Conservation (phyloP, 2,888 invertebrate genomes). For the Drosophila hamatofila region DNA sequence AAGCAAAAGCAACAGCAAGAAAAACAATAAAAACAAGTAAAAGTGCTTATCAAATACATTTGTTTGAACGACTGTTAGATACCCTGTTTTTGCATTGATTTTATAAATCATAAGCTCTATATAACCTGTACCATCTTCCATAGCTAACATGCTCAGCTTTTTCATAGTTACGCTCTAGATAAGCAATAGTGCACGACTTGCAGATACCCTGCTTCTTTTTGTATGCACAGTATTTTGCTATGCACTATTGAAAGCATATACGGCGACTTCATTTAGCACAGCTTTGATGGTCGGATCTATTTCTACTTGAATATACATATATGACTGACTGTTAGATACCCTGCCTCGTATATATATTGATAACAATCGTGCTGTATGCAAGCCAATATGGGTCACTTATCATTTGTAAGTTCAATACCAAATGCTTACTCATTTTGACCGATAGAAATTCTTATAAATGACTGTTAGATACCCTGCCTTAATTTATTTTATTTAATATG, state of each 20-base stretch:
- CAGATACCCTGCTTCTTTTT: neutral
- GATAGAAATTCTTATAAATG: neutral
- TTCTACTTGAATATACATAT: no score
- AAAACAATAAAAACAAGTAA: conserved; percentile 17
- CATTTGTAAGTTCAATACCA: neutral
- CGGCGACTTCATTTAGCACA: no score
- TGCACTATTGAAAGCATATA: neutral
- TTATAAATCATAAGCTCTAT: neutral
- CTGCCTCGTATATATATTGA: no score
- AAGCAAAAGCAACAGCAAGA: conserved; percentile 19
- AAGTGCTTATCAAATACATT: conserved; percentile 5
- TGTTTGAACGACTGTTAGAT: neutral
- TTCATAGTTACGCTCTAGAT: neutral
- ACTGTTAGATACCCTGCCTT: neutral
- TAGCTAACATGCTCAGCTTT: no score
- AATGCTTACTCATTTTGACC: neutral
- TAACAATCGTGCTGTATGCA: no score
- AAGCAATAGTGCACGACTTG: neutral
- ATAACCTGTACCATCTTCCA: no score
- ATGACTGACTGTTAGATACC: no score
- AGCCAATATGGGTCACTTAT: no score
- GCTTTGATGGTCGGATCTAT: no score
- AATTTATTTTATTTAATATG: neutral
- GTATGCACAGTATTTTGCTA: neutral
- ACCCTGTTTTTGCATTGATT: neutral